Evolutionary conservation across 2,797 vertebrate species (phyloP), one percentile per base, ranked within the genome.

Genomic region (Syngnathus rostellatus): DNA sequence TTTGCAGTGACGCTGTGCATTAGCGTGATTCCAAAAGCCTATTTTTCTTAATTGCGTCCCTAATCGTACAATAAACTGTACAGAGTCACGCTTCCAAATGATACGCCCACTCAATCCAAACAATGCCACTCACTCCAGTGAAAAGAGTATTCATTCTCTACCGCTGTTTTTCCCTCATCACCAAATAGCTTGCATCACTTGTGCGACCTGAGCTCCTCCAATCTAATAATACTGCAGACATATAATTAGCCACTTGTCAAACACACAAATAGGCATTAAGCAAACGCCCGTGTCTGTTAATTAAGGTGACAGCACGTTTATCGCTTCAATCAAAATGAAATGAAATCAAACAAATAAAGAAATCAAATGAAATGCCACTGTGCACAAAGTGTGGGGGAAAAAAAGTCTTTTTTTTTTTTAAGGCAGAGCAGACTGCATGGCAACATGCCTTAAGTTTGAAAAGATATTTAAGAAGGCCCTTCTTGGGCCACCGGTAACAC

Each of bases 111-210:
- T 61, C 19, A 19, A 2, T 7, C 0, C 11, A 39, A 39, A 11
- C 58, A 61, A 54, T 54, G 53, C 9, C 25, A 54, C 53, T 54
- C 25, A 54, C 53, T 54, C 11, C 12, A 61, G 10, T n/a, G 19
- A 41, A 40, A 61, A 38, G 9, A 11, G 16, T 38, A 19, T n/a
- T 10, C 19, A 57, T 16, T 17, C 14, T 39, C 19, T 2, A n/a
- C 38, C 58, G 7, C 9, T 21, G 39, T 54, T 41, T 61, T 10
- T 37, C 38, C 38, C 1, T 41, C 57, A 23, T 43, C 59, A 43
- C n/a, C 39, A 74, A 77, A 80, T 67, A 71, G 59, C 68, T 64
- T 25, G 39, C 72, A 76, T 81, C 81, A 85, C 77, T 77, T 84
- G 82, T 11, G 19, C 58, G 40, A 40, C 72, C 81, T 79, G 67